phyloP scores from a whole-genome alignment of 2,113 vertebrate genomes.

The Cyprinodon variegatus region DNA sequence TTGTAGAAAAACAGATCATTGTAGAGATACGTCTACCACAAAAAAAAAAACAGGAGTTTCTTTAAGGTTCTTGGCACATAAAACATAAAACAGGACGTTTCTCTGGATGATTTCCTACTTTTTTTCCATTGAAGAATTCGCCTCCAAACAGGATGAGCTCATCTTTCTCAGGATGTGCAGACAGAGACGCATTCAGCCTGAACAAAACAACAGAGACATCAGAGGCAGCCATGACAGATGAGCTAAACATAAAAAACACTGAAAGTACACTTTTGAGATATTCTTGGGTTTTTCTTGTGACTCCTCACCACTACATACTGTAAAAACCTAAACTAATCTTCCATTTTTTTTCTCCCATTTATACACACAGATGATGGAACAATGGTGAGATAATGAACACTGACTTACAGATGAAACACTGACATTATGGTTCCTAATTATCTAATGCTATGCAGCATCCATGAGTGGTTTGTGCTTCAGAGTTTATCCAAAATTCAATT shows the following conservation, averaged over 20 bases:
- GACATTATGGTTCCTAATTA: not conserved
- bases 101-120: slow-evolving; percentile 78
- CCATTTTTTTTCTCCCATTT: not conserved
- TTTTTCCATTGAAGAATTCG: slow-evolving; percentile 98
- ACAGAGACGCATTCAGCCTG: slow-evolving; percentile 90
- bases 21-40: slow-evolving; percentile 87
- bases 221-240: rapidly evolving
- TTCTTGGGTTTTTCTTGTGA: not conserved
- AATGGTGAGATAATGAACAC: not conserved
- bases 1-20: slow-evolving; percentile 93
- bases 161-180: slow-evolving; percentile 91
- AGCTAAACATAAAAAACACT: not conserved
- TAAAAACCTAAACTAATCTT: not conserved
- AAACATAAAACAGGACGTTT: not conserved
- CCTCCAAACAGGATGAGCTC: slow-evolving; percentile 97
- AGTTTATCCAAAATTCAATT: too few species aligned
- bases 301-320: too few species aligned
- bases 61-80: not conserved
- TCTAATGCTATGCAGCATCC: too few species aligned
- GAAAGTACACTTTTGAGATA: not conserved
- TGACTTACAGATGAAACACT: too few species aligned
- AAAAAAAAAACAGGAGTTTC: not conserved
- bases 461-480: too few species aligned
- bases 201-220: not conserved
- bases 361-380: not conserved